Base-by-base conservation (phyloP, 2,113 vertebrate species). In the Istiophorus platypterus region DNA sequence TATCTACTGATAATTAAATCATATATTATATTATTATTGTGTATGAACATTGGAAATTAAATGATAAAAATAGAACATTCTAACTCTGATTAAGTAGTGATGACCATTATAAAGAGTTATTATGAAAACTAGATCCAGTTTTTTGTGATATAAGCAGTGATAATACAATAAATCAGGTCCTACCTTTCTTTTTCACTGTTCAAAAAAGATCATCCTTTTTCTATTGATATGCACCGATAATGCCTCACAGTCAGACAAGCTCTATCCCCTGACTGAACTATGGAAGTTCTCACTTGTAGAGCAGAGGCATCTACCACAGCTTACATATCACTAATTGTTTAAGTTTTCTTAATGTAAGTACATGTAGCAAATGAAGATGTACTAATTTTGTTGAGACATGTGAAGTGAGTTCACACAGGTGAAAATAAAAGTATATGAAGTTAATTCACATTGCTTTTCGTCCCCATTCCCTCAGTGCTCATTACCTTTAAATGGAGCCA, bases 401-500 rank as follows among this genome's bases (percentile, higher is more conserved):
- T 76, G 79, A 94, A 94, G 95, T 89, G 75, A 92, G 90, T 92
- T 96, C 85, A 95, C 92, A 95, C 92, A 95, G 95, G 90, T 95
- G 94, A 96, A 92, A 96, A 91, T 93, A 95, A 95, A 89, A 90
- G 82, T 91, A 95, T 95, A 87, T 93, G 85, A 95, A 96, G 95
- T 95, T 96, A 96, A 97, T 97, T 97, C 95, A 93, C 89, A 95
- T 96, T 96, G 82, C 80, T 94, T 95, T 96, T 91, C 91, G 85
- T 90, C 73, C 85, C 85, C 88, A 93, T 92, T 95, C 93, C 91
- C 93, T 93, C 84, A 87, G 78, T 93, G 90, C 95, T 95, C 92
- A 95, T 97, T 99, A 97, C 96, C 95, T 98, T 96, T 97, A 96
- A 97, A 97, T 14, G 95, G 94, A 97, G 93, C 88, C 89, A 89